Evolutionary conservation across 2,888 invertebrate species (phyloP).

Genomic region (Ennomos quercinarius): DNA sequence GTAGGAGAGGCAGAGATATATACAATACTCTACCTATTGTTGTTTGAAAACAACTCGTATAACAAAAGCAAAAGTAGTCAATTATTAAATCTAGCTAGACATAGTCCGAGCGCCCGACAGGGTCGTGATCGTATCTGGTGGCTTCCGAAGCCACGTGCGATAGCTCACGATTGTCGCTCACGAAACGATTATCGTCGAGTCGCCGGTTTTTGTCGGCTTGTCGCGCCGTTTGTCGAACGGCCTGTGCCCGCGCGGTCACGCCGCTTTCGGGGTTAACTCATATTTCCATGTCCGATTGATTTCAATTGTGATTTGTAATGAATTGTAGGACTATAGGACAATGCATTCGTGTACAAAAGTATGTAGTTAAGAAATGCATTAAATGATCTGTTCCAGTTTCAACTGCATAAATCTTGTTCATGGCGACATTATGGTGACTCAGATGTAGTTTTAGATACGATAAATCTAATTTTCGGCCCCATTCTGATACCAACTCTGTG

Average conservation of each 20-base stretch:
- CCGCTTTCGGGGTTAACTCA: constrained; percentile 13
- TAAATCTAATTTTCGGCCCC: background rate
- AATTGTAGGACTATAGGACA: constrained; percentile 23
- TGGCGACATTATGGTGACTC: background rate
- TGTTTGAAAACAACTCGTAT: background rate
- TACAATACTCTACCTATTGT: background rate
- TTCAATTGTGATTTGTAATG: constrained; percentile 31
- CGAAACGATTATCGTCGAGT: constrained; percentile 41
- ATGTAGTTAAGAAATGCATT: constrained; percentile 4
- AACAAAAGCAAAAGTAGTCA: constrained; percentile 14
- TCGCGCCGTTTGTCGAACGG: constrained; percentile 30
- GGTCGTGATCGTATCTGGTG: constrained; percentile 28
- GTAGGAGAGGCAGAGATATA: too few relatives aligned
- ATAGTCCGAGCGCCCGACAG: constrained; percentile 4
- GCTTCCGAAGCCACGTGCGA: constrained; percentile 48
- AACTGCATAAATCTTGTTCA: constrained; percentile 6
- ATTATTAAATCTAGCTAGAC: constrained; percentile 7
- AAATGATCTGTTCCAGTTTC: background rate
- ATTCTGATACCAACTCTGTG: background rate
- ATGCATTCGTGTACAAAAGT: constrained; percentile 10
- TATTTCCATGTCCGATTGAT: constrained; percentile 19
- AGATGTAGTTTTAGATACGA: too few relatives aligned
- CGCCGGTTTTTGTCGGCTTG: constrained; percentile 37
- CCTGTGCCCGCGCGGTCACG: constrained; percentile 24
- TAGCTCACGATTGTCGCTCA: constrained; percentile 50